phyloP scores from a whole-genome alignment of 1,140 invertebrate genomes.

The Drosophila gunungcola region DNA sequence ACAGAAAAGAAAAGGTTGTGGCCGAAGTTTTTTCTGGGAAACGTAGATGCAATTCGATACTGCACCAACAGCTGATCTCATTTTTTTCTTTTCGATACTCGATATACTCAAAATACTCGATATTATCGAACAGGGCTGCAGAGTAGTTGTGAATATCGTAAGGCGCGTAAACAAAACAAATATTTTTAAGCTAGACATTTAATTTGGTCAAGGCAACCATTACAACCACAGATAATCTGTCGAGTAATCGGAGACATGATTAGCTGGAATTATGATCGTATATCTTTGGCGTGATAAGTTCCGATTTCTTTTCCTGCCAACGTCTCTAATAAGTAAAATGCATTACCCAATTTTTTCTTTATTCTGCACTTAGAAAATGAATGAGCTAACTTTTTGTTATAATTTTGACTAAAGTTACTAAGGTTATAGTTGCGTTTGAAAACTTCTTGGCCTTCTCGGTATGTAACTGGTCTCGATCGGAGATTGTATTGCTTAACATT shows the following conservation, averaged over 20 bases:
- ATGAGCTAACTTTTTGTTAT: constrained; percentile 4
- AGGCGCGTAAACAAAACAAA: too few relatives aligned
- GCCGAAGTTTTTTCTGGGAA: too few relatives aligned
- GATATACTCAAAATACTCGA: too few relatives aligned
- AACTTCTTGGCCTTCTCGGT: constrained; percentile 6
- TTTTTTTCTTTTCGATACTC: too few relatives aligned
- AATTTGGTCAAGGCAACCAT: not conserved
- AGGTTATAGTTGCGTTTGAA: not conserved
- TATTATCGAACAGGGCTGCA: too few relatives aligned
- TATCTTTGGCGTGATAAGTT: not conserved
- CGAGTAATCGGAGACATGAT: too few relatives aligned
- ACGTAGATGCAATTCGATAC: too few relatives aligned
- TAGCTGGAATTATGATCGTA: not conserved
- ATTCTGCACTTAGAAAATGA: constrained; percentile 9
- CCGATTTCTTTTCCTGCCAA: not conserved
- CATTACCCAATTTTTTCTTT: not conserved
- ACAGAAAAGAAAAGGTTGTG: too few relatives aligned
- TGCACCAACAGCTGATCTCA: too few relatives aligned
- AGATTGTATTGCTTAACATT: too few relatives aligned
- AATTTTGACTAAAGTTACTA: constrained; percentile 9
- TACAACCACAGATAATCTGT: not conserved
- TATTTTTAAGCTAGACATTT: too few relatives aligned
- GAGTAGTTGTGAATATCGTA: too few relatives aligned
- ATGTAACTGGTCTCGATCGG: not conserved
- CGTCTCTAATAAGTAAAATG: not conserved